Evolutionary conservation across 2,888 invertebrate genomes (phyloP), one percentile per base, ranked within the genome.

Genomic region (Trissolcus japonicus): DNA sequence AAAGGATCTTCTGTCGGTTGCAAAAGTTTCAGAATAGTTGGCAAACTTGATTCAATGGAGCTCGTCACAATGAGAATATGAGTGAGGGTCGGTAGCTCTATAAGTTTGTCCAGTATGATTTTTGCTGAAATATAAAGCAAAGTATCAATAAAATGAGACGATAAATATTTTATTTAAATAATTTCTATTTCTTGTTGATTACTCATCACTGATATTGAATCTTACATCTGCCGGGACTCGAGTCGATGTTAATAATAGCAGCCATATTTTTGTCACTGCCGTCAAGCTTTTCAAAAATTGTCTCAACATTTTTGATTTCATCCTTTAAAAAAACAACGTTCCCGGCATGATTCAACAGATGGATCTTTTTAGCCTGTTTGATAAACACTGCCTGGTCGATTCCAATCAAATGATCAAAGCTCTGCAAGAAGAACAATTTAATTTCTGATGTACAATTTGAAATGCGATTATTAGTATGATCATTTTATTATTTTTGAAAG

Each of bases 161-260:
- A 55, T 25, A 65, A 54, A n/a, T n/a, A n/a, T n/a, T 29, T 7
- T 1, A 35, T 43, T 43, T 14, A 1, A 43, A 41, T 13, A 1
- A 13, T 41, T 19, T 51, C 4, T 7, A 53, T 7, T 50, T 50
- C 7, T 13, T 3, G 1, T 46, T 13, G 9, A 46, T 4, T 7
- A 13, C 3, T 46, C 46, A 46, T 46, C 29, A 29, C 4, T 29
- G 43, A 43, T 4, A 13, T 7, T 14, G 14, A 50, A 1, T 54
- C 59, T 63, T 66, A 77, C 77, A 77, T 63, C 67, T 43, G 13
- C 77, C 72, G 16, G 43, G 53, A 13, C 35, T 40, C 0, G 66
- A 60, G 35, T 71, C 72, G 0, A 65, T 48, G 29, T 77, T 63
- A 4, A 77, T 1, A 56, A 77, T 60, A 0, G 60, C 65, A 1